Percentiles rank a stretch among this genome's conserved stretches.
phyloP scores from a whole-genome alignment of 2,888 invertebrate species.

The Diaperis boleti region DNA sequence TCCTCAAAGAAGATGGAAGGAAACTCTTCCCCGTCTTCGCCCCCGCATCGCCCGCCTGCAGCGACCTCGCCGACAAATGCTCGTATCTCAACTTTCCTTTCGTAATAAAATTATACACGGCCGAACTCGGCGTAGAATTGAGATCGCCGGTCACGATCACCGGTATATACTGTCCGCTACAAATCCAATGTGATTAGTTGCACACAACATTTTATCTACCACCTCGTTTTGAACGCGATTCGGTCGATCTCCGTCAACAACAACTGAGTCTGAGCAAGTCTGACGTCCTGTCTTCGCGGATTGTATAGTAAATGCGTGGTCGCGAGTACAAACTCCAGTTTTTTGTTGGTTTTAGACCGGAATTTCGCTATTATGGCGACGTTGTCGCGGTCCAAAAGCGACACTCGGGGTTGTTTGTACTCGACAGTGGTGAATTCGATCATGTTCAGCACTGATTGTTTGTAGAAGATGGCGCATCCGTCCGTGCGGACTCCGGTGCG shows the following conservation, averaged over 20 bases:
- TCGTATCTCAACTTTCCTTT: constrained; percentile 71
- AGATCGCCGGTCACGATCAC: constrained; percentile 94
- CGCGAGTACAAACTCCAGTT: constrained; percentile 79
- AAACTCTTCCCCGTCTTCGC: constrained; percentile 53
- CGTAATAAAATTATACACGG: constrained; percentile 77
- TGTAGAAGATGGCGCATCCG: constrained; percentile 92
- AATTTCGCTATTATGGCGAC: constrained; percentile 87
- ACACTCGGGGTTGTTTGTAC: constrained; percentile 72
- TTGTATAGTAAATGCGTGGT: constrained; percentile 97
- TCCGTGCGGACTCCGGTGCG: constrained; percentile 85
- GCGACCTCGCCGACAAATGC: constrained; percentile 58
- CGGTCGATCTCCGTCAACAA: constrained; percentile 88
- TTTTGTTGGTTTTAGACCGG: constrained; percentile 67
- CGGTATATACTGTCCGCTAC: constrained; percentile 70
- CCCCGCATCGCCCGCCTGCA: constrained; percentile 42
- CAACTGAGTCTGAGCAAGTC: constrained; percentile 88
- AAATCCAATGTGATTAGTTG: neutral
- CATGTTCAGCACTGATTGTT: constrained; percentile 74
- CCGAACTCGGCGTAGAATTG: constrained; percentile 83
- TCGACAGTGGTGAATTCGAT: constrained; percentile 78
- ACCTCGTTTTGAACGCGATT: constrained; percentile 70
- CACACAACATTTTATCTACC: neutral
- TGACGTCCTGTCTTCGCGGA: constrained; percentile 87
- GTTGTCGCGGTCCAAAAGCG: constrained; percentile 86
- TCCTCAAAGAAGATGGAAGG: constrained; percentile 62